These are phyloP conservation scores for Leptinotarsa defecta DNA, from an alignment of 1,140 invertebrate genomes.

Conservation along the genomic window DNA sequence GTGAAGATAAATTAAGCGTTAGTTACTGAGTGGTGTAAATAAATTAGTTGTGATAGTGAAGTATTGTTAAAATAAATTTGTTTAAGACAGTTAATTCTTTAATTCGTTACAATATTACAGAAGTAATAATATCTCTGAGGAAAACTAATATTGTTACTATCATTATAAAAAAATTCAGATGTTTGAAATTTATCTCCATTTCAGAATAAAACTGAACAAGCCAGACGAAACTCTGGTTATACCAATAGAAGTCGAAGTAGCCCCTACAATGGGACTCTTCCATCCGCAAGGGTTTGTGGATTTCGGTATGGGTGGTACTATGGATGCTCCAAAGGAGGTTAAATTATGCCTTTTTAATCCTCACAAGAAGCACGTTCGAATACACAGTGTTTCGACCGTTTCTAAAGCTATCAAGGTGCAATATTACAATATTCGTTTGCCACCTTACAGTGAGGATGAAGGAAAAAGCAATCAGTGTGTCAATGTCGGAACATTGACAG, in stretches of 20 bases:
- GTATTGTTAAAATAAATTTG: no score
- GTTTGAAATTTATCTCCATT: neutral
- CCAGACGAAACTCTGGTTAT: slow-evolving; percentile 73
- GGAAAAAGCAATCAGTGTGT: slow-evolving; percentile 52
- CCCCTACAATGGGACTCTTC: slow-evolving; percentile 73
- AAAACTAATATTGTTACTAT: no score
- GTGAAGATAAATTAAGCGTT: no score
- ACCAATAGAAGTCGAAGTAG: slow-evolving; percentile 87
- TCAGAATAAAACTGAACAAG: slow-evolving; percentile 73
- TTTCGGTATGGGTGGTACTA: slow-evolving; percentile 78
- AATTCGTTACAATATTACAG: no score
- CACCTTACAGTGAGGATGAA: slow-evolving; percentile 63
- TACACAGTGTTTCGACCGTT: slow-evolving; percentile 64
- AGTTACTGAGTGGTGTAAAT: no score
- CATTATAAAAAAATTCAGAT: no score
- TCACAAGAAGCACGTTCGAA: slow-evolving; percentile 69
- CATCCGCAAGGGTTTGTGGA: slow-evolving; percentile 77
- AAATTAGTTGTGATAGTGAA: no score
- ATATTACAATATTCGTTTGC: slow-evolving; percentile 67
- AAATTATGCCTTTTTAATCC: slow-evolving; percentile 75
- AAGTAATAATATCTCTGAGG: no score
- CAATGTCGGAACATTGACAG: slow-evolving; percentile 72
- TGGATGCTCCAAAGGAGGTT: slow-evolving; percentile 69
- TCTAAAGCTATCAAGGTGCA: slow-evolving; percentile 66
- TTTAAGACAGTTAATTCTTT: no score